These are phyloP conservation scores for Bubo bubo DNA, from an alignment of 2,113 vertebrate species.

Conservation along the genomic window DNA sequence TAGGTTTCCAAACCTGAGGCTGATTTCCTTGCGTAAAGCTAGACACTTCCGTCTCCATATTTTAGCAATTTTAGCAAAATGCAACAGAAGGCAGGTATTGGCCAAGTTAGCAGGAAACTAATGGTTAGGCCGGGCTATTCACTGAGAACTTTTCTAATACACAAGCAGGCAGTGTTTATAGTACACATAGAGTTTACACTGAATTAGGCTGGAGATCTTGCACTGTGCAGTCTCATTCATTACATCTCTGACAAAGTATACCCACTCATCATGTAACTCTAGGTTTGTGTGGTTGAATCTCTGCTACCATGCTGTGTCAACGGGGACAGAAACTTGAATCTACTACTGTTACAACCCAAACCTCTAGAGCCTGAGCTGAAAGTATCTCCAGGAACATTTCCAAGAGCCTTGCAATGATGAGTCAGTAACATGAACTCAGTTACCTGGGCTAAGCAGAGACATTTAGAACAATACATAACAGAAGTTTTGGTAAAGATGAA, in stretches of 20 bases:
- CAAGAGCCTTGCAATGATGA: not conserved
- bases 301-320: not conserved
- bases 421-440: not conserved
- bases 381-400: not conserved
- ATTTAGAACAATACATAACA: not conserved
- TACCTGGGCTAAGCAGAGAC: not conserved
- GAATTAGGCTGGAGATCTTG: not conserved
- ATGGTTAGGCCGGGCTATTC: not conserved
- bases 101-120: not conserved
- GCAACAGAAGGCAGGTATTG: not conserved
- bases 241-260: not conserved
- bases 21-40: not conserved
- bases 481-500: not conserved
- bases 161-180: not conserved
- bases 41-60: not conserved
- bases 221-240: not conserved
- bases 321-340: not conserved
- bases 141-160: not conserved
- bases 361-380: not conserved
- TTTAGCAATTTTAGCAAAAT: not conserved
- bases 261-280: no score
- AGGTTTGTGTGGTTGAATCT: not conserved
- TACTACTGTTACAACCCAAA: not conserved
- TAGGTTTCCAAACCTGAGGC: not conserved
- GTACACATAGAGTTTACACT: not conserved